phyloP scores from a whole-genome alignment of 2,888 invertebrate genomes.

The Cabera pusaria region DNA sequence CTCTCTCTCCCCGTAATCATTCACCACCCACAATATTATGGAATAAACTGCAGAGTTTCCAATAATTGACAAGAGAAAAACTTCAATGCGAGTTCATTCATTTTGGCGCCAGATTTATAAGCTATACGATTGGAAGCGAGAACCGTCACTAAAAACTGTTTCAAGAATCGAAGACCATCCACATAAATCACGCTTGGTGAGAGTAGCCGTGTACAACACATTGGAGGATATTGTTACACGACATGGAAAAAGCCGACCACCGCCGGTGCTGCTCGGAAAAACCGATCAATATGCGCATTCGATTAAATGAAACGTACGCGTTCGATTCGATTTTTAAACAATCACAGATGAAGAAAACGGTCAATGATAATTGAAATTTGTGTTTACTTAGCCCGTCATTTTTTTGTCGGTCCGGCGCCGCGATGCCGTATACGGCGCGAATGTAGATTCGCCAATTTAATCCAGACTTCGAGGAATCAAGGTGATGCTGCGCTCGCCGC shows the following conservation, averaged over 20 bases:
- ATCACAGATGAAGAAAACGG: slow-evolving; percentile 72
- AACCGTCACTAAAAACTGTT: slow-evolving; percentile 65
- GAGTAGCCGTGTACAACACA: slow-evolving; percentile 52
- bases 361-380: slow-evolving; percentile 81
- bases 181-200: slow-evolving; percentile 68
- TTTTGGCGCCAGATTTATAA: slow-evolving; percentile 78
- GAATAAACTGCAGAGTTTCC: slow-evolving; percentile 51
- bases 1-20: slow-evolving; percentile 33
- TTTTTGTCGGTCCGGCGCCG: slow-evolving; percentile 68
- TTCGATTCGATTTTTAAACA: slow-evolving; percentile 59
- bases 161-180: slow-evolving; percentile 62
- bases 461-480: slow-evolving; percentile 62
- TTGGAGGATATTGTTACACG: slow-evolving; percentile 64
- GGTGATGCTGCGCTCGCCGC: slow-evolving; percentile 46
- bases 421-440: slow-evolving; percentile 60
- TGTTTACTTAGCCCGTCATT: slow-evolving; percentile 67
- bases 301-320: slow-evolving; percentile 64
- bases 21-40: slow-evolving; percentile 43
- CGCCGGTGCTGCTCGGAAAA: slow-evolving; percentile 66
- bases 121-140: slow-evolving; percentile 64
- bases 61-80: slow-evolving; percentile 58
- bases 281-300: slow-evolving; percentile 75
- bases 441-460: slow-evolving; percentile 76
- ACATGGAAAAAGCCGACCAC: slow-evolving; percentile 75
- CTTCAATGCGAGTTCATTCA: slow-evolving; percentile 64